These are phyloP conservation scores for Hemicordylus capensis DNA, from an alignment of 2,113 vertebrate genomes.

Conservation along the genomic window DNA sequence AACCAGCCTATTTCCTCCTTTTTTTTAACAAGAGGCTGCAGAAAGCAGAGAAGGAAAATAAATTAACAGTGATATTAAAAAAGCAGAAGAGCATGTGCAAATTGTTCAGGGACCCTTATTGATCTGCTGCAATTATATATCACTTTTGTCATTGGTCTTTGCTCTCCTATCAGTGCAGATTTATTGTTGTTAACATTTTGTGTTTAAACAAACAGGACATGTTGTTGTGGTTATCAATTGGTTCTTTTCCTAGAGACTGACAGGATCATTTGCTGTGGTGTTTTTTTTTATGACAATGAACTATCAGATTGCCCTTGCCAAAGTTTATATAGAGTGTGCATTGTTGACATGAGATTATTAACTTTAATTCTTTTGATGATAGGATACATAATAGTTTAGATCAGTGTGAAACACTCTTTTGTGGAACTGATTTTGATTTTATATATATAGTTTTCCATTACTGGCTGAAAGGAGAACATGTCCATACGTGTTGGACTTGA, in stretches of 20 bases:
- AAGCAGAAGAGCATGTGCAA: not conserved
- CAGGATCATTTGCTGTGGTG: not conserved
- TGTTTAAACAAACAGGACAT: not conserved
- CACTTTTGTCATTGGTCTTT: conserved; percentile 1
- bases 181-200: not conserved
- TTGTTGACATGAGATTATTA: not conserved
- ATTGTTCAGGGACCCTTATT: not conserved
- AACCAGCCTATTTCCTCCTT: not conserved
- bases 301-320: not conserved
- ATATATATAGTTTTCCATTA: not conserved
- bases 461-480: not conserved
- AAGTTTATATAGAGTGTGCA: not conserved
- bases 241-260: not conserved
- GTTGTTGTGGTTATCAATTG: not conserved
- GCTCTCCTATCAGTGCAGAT: conserved; percentile 1
- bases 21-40: not conserved
- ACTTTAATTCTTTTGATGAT: not conserved
- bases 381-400: not conserved
- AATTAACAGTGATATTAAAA: not conserved
- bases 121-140: not conserved
- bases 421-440: not conserved
- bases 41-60: conserved; percentile 7
- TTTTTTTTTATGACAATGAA: not conserved
- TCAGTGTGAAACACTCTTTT: not conserved
- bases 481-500: not conserved